Base-by-base conservation (phyloP, 2,113 vertebrate genomes). In the Corvus hawaiiensis region DNA sequence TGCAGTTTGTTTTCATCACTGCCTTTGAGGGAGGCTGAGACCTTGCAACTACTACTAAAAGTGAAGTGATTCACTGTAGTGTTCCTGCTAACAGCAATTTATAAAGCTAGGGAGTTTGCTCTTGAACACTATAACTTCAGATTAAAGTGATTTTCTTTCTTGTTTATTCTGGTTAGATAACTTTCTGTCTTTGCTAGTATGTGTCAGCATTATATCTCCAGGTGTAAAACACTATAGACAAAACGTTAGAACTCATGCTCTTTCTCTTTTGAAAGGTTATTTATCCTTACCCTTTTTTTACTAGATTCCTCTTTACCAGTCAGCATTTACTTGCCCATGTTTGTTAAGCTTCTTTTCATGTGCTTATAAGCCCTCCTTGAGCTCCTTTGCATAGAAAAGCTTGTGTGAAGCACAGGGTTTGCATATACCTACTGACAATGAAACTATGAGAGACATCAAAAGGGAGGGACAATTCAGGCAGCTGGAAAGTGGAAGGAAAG, bases 281-380 rank as follows among this genome's bases (percentile, higher is more conserved):
- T 94, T 82, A 48, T 80, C 22, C 12, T 56, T 83, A 33, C 3
- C 5, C 6, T 35, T 39, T 78, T 94, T 75, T 64, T 35, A 18
- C 10, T 44, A 52, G 2, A 24, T 61, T 44, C 20, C 17, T 44
- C 39, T 73, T 44, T 33, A n/a, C 33, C 30, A 58, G 68, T 81
- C 41, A 89, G 23, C 0, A 0, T 3, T 91, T 89, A 80, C 19
- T 77, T 87, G 16, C 3, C 8, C 0, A 0, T 48, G 20, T 82
- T 59, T 59, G 8, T 56, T 76, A 54, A 77, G 8, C 43, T 71
- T 46, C 5, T 92, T 84, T 83, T 67, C 37, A 21, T 1, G 1
- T 32, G 20, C 14, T 90, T 79, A 17, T 13, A 83, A 23, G 16
- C 13, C 23, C 48, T 80, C 9, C 24, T 35, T 55, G 37, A 76